A percentile compares a stretch with the other conserved stretches of the same genome.
These are phyloP conservation scores for Petrocephalus zakoni DNA, from an alignment of 2,113 vertebrate species.

Conservation along the genomic window DNA sequence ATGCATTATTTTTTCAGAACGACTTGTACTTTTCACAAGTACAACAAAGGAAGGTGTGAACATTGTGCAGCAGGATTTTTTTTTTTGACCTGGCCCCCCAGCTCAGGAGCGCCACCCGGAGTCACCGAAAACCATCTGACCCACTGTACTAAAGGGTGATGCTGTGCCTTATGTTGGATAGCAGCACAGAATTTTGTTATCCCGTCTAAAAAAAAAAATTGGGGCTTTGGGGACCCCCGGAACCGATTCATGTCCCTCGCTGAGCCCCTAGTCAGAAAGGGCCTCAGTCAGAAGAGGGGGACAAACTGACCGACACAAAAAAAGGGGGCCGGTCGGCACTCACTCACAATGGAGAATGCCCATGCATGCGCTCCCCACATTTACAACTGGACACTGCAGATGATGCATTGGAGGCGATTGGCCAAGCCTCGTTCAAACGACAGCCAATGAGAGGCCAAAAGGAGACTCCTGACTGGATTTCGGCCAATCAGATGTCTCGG, in stretches of 20 bases:
- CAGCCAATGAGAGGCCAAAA: slow-evolving; percentile 31
- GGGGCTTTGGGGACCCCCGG: not conserved
- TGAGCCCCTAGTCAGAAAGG: not conserved
- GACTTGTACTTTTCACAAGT: slow-evolving; percentile 14
- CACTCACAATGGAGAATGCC: slow-evolving; percentile 14
- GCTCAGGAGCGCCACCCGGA: not conserved
- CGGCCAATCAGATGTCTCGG: slow-evolving; percentile 11
- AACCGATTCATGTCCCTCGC: not conserved
- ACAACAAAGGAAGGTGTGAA: slow-evolving; percentile 16
- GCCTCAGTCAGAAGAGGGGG: not conserved
- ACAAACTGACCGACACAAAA: slow-evolving; percentile 27
- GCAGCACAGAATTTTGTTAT: not conserved
- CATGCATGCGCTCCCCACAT: slow-evolving; percentile 22
- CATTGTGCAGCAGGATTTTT: not conserved
- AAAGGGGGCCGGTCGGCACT: not conserved
- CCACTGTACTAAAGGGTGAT: not conserved
- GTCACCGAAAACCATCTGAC: not conserved
- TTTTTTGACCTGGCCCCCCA: too few species aligned
- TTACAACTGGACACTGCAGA: slow-evolving; percentile 31
- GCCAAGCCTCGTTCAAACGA: slow-evolving; percentile 34
- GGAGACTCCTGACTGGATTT: slow-evolving; percentile 28
- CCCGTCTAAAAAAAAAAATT: not conserved
- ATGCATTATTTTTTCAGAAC: slow-evolving; percentile 16
- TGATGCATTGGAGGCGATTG: slow-evolving; percentile 19
- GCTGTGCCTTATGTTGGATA: not conserved